phyloP scores from a whole-genome alignment of 1,140 invertebrate genomes.

The Calosoma granatense region DNA sequence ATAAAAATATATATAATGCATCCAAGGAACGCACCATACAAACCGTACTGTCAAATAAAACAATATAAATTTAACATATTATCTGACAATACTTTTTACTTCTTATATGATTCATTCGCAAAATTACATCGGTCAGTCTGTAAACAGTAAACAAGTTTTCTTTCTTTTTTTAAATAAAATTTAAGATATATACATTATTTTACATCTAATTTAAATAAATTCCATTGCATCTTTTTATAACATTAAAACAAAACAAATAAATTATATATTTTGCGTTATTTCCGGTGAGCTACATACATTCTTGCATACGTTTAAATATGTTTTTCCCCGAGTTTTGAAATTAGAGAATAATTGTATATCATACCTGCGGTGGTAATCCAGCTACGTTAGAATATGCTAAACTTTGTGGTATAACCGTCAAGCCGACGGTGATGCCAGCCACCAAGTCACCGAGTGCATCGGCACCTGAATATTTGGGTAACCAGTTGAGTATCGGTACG shows the following conservation, averaged over 20 bases:
- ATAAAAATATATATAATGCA: slow-evolving; percentile 84
- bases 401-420: slow-evolving; percentile 73
- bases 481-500: slow-evolving; percentile 61
- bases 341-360: too few species aligned
- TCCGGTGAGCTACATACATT: too few species aligned
- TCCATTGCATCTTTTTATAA: too few species aligned
- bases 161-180: too few species aligned
- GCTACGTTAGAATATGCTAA: slow-evolving; percentile 79
- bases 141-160: too few species aligned
- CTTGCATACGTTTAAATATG: too few species aligned
- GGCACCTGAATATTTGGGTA: slow-evolving; percentile 56
- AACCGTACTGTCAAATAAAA: slow-evolving; percentile 59
- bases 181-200: too few species aligned
- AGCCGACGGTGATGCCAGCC: slow-evolving; percentile 75
- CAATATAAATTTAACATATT: slow-evolving; percentile 13
- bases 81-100: too few species aligned
- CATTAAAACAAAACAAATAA: not conserved
- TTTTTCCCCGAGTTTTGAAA: too few species aligned
- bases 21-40: slow-evolving; percentile 86
- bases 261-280: not conserved
- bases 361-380: slow-evolving; percentile 61
- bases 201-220: too few species aligned
- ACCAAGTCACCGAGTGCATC: slow-evolving; percentile 67
- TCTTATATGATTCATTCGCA: too few species aligned
- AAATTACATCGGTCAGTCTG: too few species aligned